A percentile compares a stretch with the other conserved stretches of the same genome.
These are phyloP conservation scores for Triplophysa rosa DNA, from an alignment of 2,113 vertebrate species.

Conservation along the genomic window DNA sequence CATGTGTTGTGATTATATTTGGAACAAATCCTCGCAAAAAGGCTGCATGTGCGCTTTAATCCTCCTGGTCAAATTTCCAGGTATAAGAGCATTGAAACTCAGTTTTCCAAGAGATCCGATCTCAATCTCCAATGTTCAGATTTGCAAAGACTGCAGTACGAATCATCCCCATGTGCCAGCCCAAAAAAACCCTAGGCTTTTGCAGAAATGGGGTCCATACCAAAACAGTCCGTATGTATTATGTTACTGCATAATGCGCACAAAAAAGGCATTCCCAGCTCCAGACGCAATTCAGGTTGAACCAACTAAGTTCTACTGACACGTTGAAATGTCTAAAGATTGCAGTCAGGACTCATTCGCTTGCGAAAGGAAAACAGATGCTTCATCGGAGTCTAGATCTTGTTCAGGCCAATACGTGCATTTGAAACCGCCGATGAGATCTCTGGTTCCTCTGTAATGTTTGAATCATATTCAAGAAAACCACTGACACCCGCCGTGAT, in stretches of 20 bases:
- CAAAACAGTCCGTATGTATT: conserved; percentile 10
- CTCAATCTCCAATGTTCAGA: background rate
- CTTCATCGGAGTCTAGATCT: background rate
- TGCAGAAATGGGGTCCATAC: background rate
- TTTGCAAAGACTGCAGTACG: background rate
- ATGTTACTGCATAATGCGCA: conserved; percentile 14
- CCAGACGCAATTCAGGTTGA: conserved; percentile 7
- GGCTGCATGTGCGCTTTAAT: too few species aligned
- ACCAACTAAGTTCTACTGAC: conserved; percentile 12
- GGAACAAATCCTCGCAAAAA: background rate
- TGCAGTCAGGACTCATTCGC: conserved; percentile 20
- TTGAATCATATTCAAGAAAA: conserved; percentile 18
- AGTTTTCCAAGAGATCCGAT: background rate
- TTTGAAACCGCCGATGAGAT: conserved; percentile 12
- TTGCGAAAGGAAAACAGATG: conserved; percentile 33
- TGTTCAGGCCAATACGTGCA: conserved; percentile 25
- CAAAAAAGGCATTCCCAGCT: conserved; percentile 21
- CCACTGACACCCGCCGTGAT: conserved; percentile 24
- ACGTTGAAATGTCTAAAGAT: conserved; percentile 20
- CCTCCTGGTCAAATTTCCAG: too few species aligned
- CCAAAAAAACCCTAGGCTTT: background rate
- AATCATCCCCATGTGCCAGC: background rate
- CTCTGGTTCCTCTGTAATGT: conserved; percentile 31
- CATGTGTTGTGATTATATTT: background rate
- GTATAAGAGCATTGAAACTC: background rate